Evolutionary conservation across 2,888 invertebrate species (phyloP).

Genomic region (Lasioglossum morio): DNA sequence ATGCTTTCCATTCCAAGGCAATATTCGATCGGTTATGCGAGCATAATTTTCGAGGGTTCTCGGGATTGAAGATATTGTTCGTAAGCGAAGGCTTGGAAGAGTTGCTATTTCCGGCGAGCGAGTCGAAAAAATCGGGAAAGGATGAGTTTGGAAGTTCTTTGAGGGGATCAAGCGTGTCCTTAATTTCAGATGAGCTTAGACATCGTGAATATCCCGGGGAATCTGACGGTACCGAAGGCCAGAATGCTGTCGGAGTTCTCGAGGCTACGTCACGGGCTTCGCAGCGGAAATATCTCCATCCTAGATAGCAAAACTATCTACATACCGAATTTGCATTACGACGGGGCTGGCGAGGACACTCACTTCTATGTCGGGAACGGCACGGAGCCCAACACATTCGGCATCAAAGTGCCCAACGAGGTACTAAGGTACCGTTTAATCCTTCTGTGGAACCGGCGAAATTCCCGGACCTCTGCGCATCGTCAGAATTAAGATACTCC

Average conservation of each 20-base stretch:
- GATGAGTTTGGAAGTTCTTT: background rate
- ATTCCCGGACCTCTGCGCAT: background rate
- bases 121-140: background rate
- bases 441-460: background rate
- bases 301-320: conserved; percentile 96
- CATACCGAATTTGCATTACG: conserved; percentile 96
- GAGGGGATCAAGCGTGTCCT: background rate
- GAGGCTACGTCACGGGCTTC: conserved; percentile 93
- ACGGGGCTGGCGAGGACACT: conserved; percentile 96
- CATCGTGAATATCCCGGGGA: conserved; percentile 91
- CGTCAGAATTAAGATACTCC: background rate
- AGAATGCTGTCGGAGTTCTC: conserved; percentile 94
- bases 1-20: background rate
- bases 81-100: background rate
- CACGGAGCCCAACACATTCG: conserved; percentile 91
- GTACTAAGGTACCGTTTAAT: conserved; percentile 88
- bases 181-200: conserved; percentile 93
- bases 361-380: conserved; percentile 98
- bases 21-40: background rate
- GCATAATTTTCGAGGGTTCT: background rate
- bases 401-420: conserved; percentile 96
- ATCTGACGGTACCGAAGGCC: conserved; percentile 92
- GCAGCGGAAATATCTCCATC: conserved; percentile 96
- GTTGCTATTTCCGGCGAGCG: background rate
- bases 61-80: background rate